Evolutionary conservation across 1,140 invertebrate genomes (phyloP), one percentile per base, ranked within the genome.

Genomic region (Tetramorium parvispinum): DNA sequence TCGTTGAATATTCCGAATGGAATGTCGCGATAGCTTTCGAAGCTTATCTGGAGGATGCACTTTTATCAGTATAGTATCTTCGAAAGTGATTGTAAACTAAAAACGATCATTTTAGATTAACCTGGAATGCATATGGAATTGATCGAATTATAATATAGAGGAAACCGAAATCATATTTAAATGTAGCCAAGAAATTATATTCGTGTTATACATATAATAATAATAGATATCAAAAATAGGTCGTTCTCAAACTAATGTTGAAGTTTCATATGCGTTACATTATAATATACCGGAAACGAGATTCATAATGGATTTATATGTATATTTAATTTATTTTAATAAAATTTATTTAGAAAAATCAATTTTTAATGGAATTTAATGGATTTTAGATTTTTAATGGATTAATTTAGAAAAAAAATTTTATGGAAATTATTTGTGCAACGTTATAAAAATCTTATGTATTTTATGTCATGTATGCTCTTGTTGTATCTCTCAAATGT

Each of bases 1-100:
- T 87, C 79, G 85, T 89, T 89, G 68, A 90, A 90, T 90, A 90
- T 90, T 90, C 79, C 40, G 49, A 89, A 53, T 68, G 46, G 10
- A 68, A 24, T 85, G 76, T 90, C 88, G 37, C 57, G 57, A 46
- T 57, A 53, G 55, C 57, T 85, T 86, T 61, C 43, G 13, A 61
- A 71, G 66, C 63, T 87, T 87, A 85, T 86, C 77, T n/a, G 13
- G 11, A 40, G 61, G 68, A 78, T 85, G 46, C 78, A 87, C 55
- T 85, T 89, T 90, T 89, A 90, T 88, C 89, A 77, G 57, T 57
- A 79, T 78, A 32, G 13, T 75, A 55, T 51, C 16, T 43, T 68
- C 73, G 87, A 46, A 37, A 86, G 61, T 82, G 76, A 89, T 71
- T 68, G 57, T 46, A 49, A 85, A 4, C 32, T 81, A 57, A 43